Evolutionary conservation across 2,113 vertebrate species (phyloP).

Genomic region (Eretmochelys imbricata): DNA sequence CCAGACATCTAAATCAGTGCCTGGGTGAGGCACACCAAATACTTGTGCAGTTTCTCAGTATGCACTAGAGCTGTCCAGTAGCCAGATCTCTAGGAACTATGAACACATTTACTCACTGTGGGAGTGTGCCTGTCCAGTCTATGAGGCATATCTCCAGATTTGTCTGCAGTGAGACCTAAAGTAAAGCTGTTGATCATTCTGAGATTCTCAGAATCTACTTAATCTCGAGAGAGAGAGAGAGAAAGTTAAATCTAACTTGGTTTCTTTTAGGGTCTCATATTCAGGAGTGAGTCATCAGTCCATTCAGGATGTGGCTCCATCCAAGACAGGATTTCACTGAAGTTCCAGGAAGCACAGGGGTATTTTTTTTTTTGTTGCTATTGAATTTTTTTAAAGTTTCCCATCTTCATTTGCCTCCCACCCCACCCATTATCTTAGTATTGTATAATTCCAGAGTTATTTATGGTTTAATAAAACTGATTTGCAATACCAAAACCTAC

Average conservation of each 20-base stretch:
- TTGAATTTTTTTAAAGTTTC: neutral
- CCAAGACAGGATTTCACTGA: constrained; percentile 43
- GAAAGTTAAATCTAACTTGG: constrained; percentile 48
- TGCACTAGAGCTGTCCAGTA: constrained; percentile 56
- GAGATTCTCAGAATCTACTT: constrained; percentile 22
- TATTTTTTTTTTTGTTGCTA: too few relatives aligned
- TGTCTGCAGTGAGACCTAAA: constrained; percentile 58
- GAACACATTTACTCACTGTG: constrained; percentile 50
- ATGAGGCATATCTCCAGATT: constrained; percentile 69
- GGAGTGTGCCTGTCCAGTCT: constrained; percentile 64
- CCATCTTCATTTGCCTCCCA: constrained; percentile 34
- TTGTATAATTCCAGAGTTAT: constrained; percentile 10
- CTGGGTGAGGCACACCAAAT: constrained; percentile 44
- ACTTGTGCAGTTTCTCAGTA: constrained; percentile 43
- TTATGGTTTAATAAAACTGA: neutral
- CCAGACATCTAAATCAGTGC: neutral
- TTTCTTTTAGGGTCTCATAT: constrained; percentile 15
- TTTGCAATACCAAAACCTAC: neutral
- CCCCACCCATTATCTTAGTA: neutral
- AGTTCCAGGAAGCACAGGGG: neutral
- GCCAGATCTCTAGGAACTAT: constrained; percentile 65
- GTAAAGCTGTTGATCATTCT: constrained; percentile 51
- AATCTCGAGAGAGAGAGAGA: neutral
- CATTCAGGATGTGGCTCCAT: constrained; percentile 5
- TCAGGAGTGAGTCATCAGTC: neutral